Evolutionary conservation across 2,797 vertebrate genomes (phyloP).

Genomic region (Yasuhikotakia modesta): DNA sequence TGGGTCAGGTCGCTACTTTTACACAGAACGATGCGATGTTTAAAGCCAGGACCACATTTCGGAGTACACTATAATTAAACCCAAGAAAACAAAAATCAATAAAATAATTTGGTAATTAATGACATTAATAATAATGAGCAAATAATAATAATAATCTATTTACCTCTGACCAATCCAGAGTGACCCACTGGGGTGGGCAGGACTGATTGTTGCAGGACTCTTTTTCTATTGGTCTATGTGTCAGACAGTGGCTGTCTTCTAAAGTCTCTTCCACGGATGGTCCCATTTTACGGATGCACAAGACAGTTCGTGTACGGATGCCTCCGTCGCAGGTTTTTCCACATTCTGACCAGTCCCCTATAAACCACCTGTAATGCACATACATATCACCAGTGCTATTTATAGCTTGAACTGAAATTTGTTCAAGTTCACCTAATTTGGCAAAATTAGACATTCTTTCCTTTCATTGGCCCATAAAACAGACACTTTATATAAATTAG

Average conservation of each 20-base stretch:
- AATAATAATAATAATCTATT: neutral
- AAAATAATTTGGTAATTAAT: too few relatives aligned
- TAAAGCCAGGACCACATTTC: slow-evolving; percentile 95
- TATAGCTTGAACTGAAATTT: neutral
- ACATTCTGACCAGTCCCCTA: slow-evolving; percentile 96
- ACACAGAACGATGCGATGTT: slow-evolving; percentile 94
- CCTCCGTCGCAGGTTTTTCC: slow-evolving; percentile 95
- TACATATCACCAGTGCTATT: slow-evolving; percentile 59
- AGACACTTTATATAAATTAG: slow-evolving; percentile 4
- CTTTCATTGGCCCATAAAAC: neutral
- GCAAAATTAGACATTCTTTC: slow-evolving; percentile 6
- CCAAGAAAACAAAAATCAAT: slow-evolving; percentile 23
- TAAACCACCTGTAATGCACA: slow-evolving; percentile 87
- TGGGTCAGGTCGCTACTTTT: slow-evolving; percentile 95
- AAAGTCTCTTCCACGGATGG: slow-evolving; percentile 93
- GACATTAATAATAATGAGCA: neutral
- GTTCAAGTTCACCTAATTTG: slow-evolving; percentile 38
- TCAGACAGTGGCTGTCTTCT: slow-evolving; percentile 89
- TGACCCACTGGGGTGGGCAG: slow-evolving; percentile 95
- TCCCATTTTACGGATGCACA: slow-evolving; percentile 91
- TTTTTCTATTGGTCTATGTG: slow-evolving; percentile 89
- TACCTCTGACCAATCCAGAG: slow-evolving; percentile 98
- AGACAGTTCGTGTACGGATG: slow-evolving; percentile 84
- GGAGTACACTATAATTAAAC: slow-evolving; percentile 85
- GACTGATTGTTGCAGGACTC: slow-evolving; percentile 97